Base-by-base conservation (phyloP, 2,113 vertebrate genomes). In the Rhinolophus sinicus region DNA sequence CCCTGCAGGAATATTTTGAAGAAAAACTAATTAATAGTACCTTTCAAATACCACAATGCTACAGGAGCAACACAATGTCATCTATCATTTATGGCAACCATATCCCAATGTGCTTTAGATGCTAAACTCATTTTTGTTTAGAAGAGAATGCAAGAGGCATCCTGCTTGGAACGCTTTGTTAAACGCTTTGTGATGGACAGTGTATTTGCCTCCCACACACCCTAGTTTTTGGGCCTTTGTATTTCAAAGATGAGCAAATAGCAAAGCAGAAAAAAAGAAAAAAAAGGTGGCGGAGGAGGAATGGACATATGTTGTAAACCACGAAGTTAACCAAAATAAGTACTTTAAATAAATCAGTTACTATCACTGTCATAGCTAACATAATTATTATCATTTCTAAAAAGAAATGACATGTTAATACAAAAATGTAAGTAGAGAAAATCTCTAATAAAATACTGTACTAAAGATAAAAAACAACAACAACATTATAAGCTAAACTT, bases 181-280 rank as follows among this genome's bases (percentile, higher is more conserved):
- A 52, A 93, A 90, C 78, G 21, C 67, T 72, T 54, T 88, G 47
- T 67, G 5, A 95, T 19, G 10, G 11, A 21, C 14, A 60, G n/a
- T 80, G 12, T 67, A 62, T 94, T 80, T 88, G 12, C 54, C 30
- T 84, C 54, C 26, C 54, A 76, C 19, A 26, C 21, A 75, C 4
- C 47, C 70, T 40, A 62, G 26, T 58, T 58, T 8, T 80, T 19
- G 44, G 40, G 7, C 62, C 5, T 96, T 97, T 73, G 5, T 80
- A 33, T 88, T 94, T 94, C 58, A 96, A 90, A 96, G 56, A 30
- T 21, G 22, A 87, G 40, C n/a, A 84, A 89, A 64, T 30, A 78
- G 15, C 1, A 82, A 65, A 65, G 5, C 11, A 78, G 24, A 83
- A 22, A 4, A 56, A 52, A 75, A 12, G 12, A 4, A 9, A 35